These are phyloP conservation scores for Plagodis pulveraria DNA, from an alignment of 2,888 invertebrate species.

Conservation along the genomic window DNA sequence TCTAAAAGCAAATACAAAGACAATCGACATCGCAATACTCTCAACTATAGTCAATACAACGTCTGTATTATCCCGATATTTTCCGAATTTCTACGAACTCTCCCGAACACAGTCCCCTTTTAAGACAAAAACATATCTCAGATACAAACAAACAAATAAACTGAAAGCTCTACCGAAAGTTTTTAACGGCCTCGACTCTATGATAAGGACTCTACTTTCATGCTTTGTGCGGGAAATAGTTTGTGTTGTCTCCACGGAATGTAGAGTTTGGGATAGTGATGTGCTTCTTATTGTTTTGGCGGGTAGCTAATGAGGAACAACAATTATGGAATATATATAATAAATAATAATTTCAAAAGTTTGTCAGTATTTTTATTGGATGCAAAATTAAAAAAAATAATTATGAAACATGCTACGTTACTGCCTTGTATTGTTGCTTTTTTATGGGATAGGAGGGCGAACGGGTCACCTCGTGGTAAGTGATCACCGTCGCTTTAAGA, in stretches of 20 bases:
- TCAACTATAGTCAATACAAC: too few relatives aligned
- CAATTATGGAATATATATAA: too few relatives aligned
- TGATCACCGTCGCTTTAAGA: too few relatives aligned
- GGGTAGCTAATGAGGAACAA: not conserved
- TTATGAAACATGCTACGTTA: too few relatives aligned
- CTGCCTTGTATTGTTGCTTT: too few relatives aligned
- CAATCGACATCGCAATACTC: too few relatives aligned
- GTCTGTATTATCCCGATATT: not conserved
- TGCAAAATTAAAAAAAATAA: too few relatives aligned
- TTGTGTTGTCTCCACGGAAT: constrained; percentile 16
- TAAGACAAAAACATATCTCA: constrained; percentile 17
- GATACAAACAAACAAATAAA: constrained; percentile 39
- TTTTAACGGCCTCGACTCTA: constrained; percentile 35
- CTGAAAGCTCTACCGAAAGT: constrained; percentile 31
- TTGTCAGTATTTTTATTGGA: too few relatives aligned
- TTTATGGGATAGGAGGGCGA: too few relatives aligned
- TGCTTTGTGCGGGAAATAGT: constrained; percentile 18
- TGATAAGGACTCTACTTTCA: constrained; percentile 33
- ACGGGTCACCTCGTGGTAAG: too few relatives aligned
- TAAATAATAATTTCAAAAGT: too few relatives aligned
- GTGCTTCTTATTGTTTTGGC: not conserved
- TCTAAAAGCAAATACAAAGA: too few relatives aligned
- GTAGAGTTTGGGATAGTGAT: constrained; percentile 8
- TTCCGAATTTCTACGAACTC: not conserved
- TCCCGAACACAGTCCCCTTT: not conserved